A percentile compares a stretch with the other conserved stretches of the same genome.
Conservation (phyloP, 1,140 invertebrate genomes). For the Coelopa frigida region DNA sequence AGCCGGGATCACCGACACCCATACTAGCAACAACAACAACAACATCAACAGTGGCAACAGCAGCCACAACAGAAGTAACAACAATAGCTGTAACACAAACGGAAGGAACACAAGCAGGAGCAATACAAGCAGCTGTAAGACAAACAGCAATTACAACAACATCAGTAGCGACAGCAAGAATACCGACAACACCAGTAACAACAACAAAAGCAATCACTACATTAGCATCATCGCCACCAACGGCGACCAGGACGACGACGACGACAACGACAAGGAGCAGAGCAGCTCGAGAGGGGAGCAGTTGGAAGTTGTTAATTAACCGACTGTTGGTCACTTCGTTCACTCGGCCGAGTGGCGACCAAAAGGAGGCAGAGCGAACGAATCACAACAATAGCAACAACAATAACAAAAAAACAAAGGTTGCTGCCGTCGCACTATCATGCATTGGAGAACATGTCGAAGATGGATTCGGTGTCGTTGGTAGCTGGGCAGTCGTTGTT, state of each 20-base stretch:
- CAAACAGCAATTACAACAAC: constrained; percentile 11
- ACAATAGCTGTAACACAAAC: constrained; percentile 8
- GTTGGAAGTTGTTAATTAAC: background rate
- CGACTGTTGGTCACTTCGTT: background rate
- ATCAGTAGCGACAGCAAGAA: constrained; percentile 14
- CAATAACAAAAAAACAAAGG: too few relatives aligned
- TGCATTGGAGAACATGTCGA: too few relatives aligned
- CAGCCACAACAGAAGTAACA: constrained; percentile 13
- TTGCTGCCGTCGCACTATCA: too few relatives aligned
- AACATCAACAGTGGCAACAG: constrained; percentile 12
- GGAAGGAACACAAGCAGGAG: background rate
- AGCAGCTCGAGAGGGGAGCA: background rate
- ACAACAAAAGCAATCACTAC: constrained; percentile 5
- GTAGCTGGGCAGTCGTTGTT: too few relatives aligned
- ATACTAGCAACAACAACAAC: constrained; percentile 18
- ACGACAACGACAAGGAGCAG: background rate
- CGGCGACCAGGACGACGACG: background rate
- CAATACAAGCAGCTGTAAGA: constrained; percentile 16
- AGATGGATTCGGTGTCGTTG: too few relatives aligned
- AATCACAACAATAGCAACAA: too few relatives aligned
- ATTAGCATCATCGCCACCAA: background rate
- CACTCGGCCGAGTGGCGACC: background rate
- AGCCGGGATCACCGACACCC: constrained; percentile 25
- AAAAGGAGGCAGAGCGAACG: too few relatives aligned
- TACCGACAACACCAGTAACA: constrained; percentile 8